Base-by-base conservation (phyloP, 2,113 vertebrate genomes). In the Heterotis niloticus region DNA sequence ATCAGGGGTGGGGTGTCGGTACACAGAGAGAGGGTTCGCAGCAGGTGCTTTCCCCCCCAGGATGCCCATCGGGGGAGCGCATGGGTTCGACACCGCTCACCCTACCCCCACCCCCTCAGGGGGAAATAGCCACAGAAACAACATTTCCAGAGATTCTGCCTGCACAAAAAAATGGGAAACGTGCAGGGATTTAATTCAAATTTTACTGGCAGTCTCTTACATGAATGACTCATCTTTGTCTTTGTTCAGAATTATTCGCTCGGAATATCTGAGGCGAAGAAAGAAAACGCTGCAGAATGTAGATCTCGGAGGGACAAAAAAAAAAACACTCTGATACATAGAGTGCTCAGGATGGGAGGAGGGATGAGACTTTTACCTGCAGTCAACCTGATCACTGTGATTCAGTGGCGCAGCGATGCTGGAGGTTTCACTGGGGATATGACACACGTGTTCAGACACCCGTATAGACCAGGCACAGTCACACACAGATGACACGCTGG, bases 331-430 rank as follows among this genome's bases (percentile, higher is more conserved):
- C 34, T 44, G 17, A 26, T 26, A 18, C 34, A 54, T 24, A 12
- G 5, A 79, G 20, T 56, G 13, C 18, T 24, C 29, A 80, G 24
- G 13, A 54, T n/a, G 68, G 11, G 28, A 59, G 71, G 68, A 59
- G 77, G 65, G 62, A 80, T 65, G 69, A 82, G 78, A 64, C 44
- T 56, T 67, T 18, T 65, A 34, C 34, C 34, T 44, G 34, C 57
- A 24, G 79, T 85, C 75, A 69, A 64, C 81, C 83, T 81, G 82
- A 72, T 57, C n/a, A n/a, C n/a, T n/a, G 71, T 75, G 64, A 80
- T 78, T 83, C 73, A 75, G 29, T 26, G 20, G 67, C 65, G 77
- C 77, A 34, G 81, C 75, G 70, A 79, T 78, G 75, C 59, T 67
- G 52, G n/a, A n/a, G n/a, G n/a, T n/a, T n/a, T n/a, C n/a, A n/a